Evolutionary conservation across 2,113 vertebrate species (phyloP), one percentile per base, ranked within the genome.

Genomic region (Hippoglossus stenolepis): DNA sequence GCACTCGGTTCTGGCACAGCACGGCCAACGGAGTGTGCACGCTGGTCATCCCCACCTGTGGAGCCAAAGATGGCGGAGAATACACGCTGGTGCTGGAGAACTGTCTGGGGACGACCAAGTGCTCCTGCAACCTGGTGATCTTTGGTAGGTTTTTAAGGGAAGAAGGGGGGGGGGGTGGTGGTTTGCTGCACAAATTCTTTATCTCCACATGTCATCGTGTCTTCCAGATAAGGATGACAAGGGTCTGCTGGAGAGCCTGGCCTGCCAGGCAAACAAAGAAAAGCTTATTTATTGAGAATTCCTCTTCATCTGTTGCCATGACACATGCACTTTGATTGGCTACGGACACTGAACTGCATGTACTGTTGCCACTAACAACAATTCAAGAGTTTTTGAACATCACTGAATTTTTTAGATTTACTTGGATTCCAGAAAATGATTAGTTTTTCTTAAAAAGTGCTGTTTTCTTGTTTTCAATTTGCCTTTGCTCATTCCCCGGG

Each of bases 171-270:
- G 24, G 24, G 24, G 24, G n/a, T n/a, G 24, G 24, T 2, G 24
- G 24, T 20, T 47, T 4, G 20, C 2, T 53, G 43, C 2, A 18
- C 7, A 21, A 12, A 26, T 64, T 60, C 2, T 43, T 35, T 43
- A 15, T 73, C 43, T 67, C 15, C 60, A 14, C 4, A 7, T 80
- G 56, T 65, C 35, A 12, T 38, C 5, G 38, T 82, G 31, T 60
- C 62, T 86, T 69, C 65, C 84, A 94, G 91, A 94, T 85, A 94
- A 95, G 85, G 80, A 93, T 71, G 82, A 91, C 83, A 94, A 83
- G 58, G 69, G 72, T 60, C 75, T 94, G 35, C 57, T 91, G 78
- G 91, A 92, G 20, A 83, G 80, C 3, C 64, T 90, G 82, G 85
- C 66, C 43, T 88, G 92, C 65, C 93, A 69, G 76, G 64, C 88